Conservation (phyloP, 2,797 vertebrate species). For the Pseudochirops corinnae region DNA sequence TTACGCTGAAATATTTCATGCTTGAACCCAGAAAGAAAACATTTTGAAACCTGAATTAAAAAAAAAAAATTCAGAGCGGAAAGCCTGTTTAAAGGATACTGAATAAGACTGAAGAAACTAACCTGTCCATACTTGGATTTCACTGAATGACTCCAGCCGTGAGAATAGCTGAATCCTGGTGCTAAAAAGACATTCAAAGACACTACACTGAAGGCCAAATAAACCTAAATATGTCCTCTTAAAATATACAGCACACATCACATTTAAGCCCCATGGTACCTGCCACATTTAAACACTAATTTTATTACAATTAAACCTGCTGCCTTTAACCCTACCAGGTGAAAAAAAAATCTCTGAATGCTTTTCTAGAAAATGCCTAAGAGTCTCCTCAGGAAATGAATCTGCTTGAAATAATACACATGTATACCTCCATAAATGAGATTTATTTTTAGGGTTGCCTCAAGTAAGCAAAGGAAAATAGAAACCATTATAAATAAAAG, state of each 20-base stretch:
- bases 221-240: slow-evolving; percentile 2
- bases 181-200: slow-evolving; percentile 1
- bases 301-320: slow-evolving; percentile 41
- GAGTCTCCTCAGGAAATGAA: slow-evolving; percentile 22
- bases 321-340: slow-evolving; percentile 30
- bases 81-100: neutral
- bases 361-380: neutral
- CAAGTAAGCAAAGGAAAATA: slow-evolving; percentile 18
- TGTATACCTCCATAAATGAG: neutral
- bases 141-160: too few relatives aligned
- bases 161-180: neutral
- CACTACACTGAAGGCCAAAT: slow-evolving; percentile 1
- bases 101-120: neutral
- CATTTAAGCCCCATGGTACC: neutral
- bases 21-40: neutral
- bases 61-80: neutral
- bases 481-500: slow-evolving; percentile 22
- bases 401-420: slow-evolving; percentile 35
- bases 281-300: slow-evolving; percentile 22
- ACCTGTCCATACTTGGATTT: neutral
- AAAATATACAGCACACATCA: neutral
- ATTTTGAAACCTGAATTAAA: neutral
- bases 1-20: neutral
- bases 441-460: slow-evolving; percentile 25
- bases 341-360: neutral